Evolutionary conservation across 2,797 vertebrate genomes (phyloP).

Genomic region (Silurus aristotelis): DNA sequence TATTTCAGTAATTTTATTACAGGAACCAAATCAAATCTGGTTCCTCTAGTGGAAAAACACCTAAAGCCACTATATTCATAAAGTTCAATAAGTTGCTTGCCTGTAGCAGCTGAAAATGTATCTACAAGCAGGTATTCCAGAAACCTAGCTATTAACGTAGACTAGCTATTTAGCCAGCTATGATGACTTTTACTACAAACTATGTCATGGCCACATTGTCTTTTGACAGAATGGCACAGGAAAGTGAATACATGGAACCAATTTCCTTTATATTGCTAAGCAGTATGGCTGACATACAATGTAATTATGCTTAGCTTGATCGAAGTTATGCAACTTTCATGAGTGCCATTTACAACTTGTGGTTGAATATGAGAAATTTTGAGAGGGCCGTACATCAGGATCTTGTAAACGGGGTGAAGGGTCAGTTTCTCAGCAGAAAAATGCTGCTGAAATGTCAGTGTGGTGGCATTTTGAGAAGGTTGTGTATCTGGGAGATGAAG

Average conservation of each 20-base stretch:
- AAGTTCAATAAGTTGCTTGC: no score
- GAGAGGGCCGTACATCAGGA: neutral
- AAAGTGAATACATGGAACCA: neutral
- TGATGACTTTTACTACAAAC: neutral
- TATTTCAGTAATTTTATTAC: no score
- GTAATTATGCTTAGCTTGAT: neutral
- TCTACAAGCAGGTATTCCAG: no score
- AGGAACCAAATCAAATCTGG: no score
- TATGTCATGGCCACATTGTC: neutral
- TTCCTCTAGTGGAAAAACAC: no score
- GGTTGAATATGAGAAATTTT: neutral
- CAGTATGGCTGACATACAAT: neutral
- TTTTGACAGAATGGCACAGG: neutral
- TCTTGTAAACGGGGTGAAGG: neutral
- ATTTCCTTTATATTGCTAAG: neutral
- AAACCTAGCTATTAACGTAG: neutral
- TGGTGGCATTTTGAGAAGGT: conserved; percentile 15
- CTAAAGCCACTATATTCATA: no score
- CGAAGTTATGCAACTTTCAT: neutral
- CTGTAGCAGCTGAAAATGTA: no score
- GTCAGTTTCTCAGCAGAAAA: conserved; percentile 30
- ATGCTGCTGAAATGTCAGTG: conserved; percentile 25
- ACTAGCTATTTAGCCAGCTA: neutral
- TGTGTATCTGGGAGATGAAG: conserved; percentile 28
- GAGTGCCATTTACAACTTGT: neutral